phyloP scores from a whole-genome alignment of 2,797 vertebrate species.

The Lagorchestes hirsutus region DNA sequence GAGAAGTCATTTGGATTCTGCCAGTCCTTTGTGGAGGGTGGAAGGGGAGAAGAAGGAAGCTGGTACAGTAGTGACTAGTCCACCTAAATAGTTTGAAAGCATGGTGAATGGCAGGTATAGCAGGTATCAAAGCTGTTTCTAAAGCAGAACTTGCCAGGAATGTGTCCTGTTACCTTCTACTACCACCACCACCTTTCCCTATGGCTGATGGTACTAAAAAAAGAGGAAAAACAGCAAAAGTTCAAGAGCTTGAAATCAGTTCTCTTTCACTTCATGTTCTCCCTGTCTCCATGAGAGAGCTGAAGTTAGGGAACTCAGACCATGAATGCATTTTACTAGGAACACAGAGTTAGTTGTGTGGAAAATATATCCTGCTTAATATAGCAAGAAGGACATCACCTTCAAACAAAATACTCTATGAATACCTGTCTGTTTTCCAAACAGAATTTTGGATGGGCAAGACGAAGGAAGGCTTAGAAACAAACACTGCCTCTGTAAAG shows the following conservation, averaged over 20 bases:
- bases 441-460: not conserved
- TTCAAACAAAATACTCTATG: not conserved
- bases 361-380: not conserved
- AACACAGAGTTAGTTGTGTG: not conserved
- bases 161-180: not conserved
- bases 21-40: not conserved
- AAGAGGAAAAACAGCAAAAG: not conserved
- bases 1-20: not conserved
- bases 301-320: conserved; percentile 8
- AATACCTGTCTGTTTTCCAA: not conserved
- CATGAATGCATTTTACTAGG: not conserved
- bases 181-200: not conserved
- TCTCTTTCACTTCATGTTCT: not conserved
- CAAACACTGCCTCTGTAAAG: not conserved
- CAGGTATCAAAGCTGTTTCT: not conserved
- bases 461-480: not conserved
- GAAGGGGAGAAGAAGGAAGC: not conserved
- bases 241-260: not conserved
- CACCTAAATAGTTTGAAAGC: not conserved
- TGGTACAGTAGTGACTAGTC: not conserved
- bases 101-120: not conserved
- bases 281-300: not conserved
- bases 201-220: not conserved
- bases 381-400: not conserved
- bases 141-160: not conserved